Conservation (phyloP, 2,888 invertebrate species). For the Dryomyza anilis region DNA sequence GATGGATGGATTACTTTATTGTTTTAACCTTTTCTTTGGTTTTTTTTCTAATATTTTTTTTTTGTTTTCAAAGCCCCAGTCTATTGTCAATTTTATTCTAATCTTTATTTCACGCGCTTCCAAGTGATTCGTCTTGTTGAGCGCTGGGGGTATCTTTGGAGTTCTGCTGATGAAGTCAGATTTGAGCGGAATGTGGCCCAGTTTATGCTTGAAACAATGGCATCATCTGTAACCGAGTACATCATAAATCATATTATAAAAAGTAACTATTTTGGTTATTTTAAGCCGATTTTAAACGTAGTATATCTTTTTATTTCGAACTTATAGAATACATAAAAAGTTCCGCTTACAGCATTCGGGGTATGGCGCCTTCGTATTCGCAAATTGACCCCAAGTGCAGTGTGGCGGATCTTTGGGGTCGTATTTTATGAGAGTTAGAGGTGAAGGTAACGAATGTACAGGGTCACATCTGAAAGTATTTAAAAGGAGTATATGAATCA, state of each 20-base stretch:
- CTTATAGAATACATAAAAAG: constrained; percentile 23
- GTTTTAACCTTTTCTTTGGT: neutral
- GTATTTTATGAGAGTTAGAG: no score
- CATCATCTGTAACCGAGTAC: neutral
- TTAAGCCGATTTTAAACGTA: neutral
- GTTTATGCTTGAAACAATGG: neutral
- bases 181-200: neutral
- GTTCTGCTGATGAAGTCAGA: neutral
- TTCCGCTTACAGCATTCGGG: constrained; percentile 36
- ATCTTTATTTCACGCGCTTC: constrained; percentile 15
- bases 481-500: no score
- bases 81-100: neutral
- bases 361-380: constrained; percentile 26
- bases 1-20: neutral
- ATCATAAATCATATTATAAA: neutral
- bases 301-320: neutral
- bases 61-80: neutral
- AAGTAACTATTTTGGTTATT: neutral
- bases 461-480: constrained; percentile 33
- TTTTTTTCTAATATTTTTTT: neutral
- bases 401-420: constrained; percentile 31
- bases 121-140: neutral
- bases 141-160: neutral
- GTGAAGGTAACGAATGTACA: constrained; percentile 27
- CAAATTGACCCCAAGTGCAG: constrained; percentile 35